These are phyloP conservation scores for Danio tinwini DNA, from an alignment of 2,797 vertebrate genomes.

Conservation along the genomic window DNA sequence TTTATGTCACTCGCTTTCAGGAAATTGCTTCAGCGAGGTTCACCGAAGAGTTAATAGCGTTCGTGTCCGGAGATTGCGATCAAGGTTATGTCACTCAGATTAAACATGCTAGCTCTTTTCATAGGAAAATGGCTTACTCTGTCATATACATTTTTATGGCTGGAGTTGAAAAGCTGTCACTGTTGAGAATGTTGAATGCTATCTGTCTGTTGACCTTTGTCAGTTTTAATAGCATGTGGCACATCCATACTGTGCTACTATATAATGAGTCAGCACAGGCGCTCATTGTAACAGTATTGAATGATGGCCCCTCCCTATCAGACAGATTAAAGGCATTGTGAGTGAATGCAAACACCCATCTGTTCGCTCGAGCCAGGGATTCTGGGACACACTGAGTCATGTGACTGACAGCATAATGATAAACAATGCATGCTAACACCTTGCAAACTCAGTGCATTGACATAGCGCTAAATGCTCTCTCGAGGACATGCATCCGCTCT, in stretches of 20 bases:
- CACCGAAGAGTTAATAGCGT: constrained; percentile 42
- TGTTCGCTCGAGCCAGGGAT: constrained; percentile 27
- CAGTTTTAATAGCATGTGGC: constrained; percentile 27
- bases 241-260: constrained; percentile 31
- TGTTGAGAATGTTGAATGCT: constrained; percentile 2
- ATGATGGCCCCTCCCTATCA: constrained; percentile 27
- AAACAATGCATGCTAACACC: neutral
- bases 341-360: constrained; percentile 47
- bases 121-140: constrained; percentile 28
- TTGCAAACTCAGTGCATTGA: neutral
- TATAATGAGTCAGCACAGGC: constrained; percentile 29
- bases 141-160: constrained; percentile 1
- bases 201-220: constrained; percentile 40
- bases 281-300: constrained; percentile 35
- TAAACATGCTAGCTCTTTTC: constrained; percentile 14
- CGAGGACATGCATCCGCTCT: neutral
- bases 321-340: constrained; percentile 45
- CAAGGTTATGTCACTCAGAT: constrained; percentile 16
- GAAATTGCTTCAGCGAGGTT: constrained; percentile 39
- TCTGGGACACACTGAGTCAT: constrained; percentile 30
- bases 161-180: constrained; percentile 16
- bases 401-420: constrained; percentile 21
- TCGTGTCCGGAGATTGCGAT: constrained; percentile 16
- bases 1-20: constrained; percentile 33
- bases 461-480: neutral